Conservation (phyloP, 1,140 invertebrate species). For the Penaeus indicus region DNA sequence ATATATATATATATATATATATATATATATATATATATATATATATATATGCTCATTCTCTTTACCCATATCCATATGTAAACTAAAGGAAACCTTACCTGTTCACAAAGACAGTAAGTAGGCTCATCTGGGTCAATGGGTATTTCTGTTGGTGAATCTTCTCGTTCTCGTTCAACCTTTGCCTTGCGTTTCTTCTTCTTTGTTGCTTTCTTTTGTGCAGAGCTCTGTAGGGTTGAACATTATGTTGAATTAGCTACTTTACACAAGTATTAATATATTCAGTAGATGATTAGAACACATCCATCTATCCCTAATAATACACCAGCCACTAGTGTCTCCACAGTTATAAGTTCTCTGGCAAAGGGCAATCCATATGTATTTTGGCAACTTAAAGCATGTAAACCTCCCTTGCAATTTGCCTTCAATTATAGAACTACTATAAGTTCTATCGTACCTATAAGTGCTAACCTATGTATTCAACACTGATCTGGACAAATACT, state of each 20-base stretch:
- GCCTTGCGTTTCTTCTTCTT: slow-evolving; percentile 73
- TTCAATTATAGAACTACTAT: too few species aligned
- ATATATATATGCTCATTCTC: too few species aligned
- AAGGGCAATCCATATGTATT: too few species aligned
- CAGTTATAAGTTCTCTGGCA: too few species aligned
- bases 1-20: too few species aligned
- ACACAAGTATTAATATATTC: not conserved
- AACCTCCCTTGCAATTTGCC: too few species aligned
- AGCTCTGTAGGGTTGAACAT: slow-evolving; percentile 33
- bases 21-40: too few species aligned
- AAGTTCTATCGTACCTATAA: too few species aligned
- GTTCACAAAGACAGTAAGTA: slow-evolving; percentile 94
- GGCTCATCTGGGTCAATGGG: slow-evolving; percentile 96
- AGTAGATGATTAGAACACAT: not conserved
- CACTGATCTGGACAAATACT: too few species aligned
- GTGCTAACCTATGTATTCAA: too few species aligned
- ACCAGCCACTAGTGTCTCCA: too few species aligned
- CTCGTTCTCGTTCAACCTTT: slow-evolving; percentile 69
- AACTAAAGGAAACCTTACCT: slow-evolving; percentile 68
- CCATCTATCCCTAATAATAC: not conserved
- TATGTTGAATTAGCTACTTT: not conserved
- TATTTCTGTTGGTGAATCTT: slow-evolving; percentile 79
- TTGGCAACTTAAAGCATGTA: too few species aligned
- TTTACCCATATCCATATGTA: not conserved
- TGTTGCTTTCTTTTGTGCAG: slow-evolving; percentile 69